Base-by-base conservation (phyloP, 2,113 vertebrate species). In the Microcebus ravelobensis region DNA sequence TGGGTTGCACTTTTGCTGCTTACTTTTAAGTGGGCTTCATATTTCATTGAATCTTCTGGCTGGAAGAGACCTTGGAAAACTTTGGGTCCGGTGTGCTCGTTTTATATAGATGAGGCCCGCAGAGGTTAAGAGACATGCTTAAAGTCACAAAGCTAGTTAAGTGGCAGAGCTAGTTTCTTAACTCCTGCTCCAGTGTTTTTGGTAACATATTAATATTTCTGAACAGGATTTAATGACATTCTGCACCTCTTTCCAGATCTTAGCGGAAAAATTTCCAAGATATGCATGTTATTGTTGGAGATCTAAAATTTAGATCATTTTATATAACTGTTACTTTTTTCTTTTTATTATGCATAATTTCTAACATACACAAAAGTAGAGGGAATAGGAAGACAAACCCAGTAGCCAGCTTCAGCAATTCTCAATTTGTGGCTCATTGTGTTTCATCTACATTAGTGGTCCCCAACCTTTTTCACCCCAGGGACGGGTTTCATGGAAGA, bases 1-100 rank as follows among this genome's bases (percentile, higher is more conserved):
- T 92, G 89, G 79, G 91, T 92, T 96, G 83, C 4, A 36, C 92
- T 97, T 97, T 95, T 61, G 83, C 94, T 96, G 97, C 73, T 90
- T 73, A 11, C 95, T 95, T 97, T 96, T 91, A 92, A 57, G 92
- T 70, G 23, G 21, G 90, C 84, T 95, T 96, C 77, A 0, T 1
- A 90, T 97, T 95, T 94, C 94, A 97, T 34, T 10, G 68, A 45
- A 12, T 86, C 67, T 86, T 61, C 29, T 18, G 17, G 18, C 81
- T 95, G 87, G 85, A 94, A 36, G 29, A 68, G 48, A 81, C 45
- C 42, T 88, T 34, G 68, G 90, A 77, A 85, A 73, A 45, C n/a
- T 85, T 80, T 45, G 84, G 76, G n/a, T 82, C 67, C 13, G 21
- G 68, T 39, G 13, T 29, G 31, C 42, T 89, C 74, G 23, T 39